A percentile compares a stretch with the other conserved stretches of the same genome.
Evolutionary conservation across 2,113 vertebrate species (phyloP).

Genomic region (Progne subis): DNA sequence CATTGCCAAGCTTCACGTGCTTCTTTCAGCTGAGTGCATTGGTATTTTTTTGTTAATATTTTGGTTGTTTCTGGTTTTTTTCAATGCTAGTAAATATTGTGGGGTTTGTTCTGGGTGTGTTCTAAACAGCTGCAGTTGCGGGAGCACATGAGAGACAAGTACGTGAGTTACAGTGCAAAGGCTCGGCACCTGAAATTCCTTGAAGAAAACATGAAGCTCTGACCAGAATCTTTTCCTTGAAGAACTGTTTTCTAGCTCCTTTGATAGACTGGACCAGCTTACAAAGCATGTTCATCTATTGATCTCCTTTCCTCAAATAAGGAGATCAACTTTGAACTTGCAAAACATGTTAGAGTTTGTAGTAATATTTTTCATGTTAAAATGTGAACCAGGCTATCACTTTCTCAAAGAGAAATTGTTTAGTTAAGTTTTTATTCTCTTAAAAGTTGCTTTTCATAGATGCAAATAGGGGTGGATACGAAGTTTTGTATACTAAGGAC

Average conservation of each 20-base stretch:
- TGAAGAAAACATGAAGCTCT: conserved; percentile 87
- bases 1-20: not conserved
- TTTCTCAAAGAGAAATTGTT: conserved; percentile 6
- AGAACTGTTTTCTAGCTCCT: conserved; percentile 17
- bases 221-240: conserved; percentile 3
- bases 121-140: conserved; percentile 79
- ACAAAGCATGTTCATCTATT: not conserved
- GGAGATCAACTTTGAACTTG: not conserved
- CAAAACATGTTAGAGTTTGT: not conserved
- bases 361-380: conserved; percentile 16
- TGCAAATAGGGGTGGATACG: not conserved
- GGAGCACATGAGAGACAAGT: conserved; percentile 89
- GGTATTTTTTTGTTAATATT: not conserved
- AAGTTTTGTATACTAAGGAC: not conserved
- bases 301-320: not conserved
- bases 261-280: not conserved
- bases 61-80: not conserved
- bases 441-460: not conserved
- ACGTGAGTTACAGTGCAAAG: conserved; percentile 84
- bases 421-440: not conserved
- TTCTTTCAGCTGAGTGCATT: not conserved
- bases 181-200: conserved; percentile 94
- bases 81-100: not conserved
- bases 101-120: not conserved
- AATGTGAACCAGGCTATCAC: not conserved